phyloP scores from a whole-genome alignment of 2,888 invertebrate species.

The Leptura quadrifasciata region DNA sequence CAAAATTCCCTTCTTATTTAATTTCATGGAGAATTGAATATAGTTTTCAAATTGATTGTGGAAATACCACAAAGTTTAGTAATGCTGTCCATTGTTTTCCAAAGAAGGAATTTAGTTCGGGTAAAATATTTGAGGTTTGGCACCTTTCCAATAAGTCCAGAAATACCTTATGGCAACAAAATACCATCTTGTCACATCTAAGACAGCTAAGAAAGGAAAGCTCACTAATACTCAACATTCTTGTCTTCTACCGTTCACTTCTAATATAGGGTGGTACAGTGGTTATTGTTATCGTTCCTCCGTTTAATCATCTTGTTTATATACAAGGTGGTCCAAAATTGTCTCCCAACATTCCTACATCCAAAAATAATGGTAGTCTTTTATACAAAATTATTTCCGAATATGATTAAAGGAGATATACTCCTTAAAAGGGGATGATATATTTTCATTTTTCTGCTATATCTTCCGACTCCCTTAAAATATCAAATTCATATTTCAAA shows the following conservation, averaged over 20 bases:
- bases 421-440: too few relatives aligned
- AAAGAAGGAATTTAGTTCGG: constrained; percentile 21
- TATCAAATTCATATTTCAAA: too few relatives aligned
- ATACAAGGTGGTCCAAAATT: too few relatives aligned
- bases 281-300: too few relatives aligned
- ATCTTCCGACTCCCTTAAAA: too few relatives aligned
- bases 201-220: constrained; percentile 26
- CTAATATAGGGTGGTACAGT: background rate
- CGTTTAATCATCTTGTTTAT: too few relatives aligned
- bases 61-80: constrained; percentile 4
- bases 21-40: background rate
- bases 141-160: constrained; percentile 40
- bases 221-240: constrained; percentile 27
- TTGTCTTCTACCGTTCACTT: background rate
- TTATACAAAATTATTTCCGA: too few relatives aligned
- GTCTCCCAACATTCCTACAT: too few relatives aligned
- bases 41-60: background rate
- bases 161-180: constrained; percentile 33
- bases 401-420: too few relatives aligned
- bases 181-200: constrained; percentile 35
- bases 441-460: too few relatives aligned
- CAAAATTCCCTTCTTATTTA: background rate
- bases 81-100: constrained; percentile 18
- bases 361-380: too few relatives aligned
- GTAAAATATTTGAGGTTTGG: constrained; percentile 37